Evolutionary conservation across 1,140 invertebrate genomes (phyloP).

Genomic region (Neoseiulus cucumeris): DNA sequence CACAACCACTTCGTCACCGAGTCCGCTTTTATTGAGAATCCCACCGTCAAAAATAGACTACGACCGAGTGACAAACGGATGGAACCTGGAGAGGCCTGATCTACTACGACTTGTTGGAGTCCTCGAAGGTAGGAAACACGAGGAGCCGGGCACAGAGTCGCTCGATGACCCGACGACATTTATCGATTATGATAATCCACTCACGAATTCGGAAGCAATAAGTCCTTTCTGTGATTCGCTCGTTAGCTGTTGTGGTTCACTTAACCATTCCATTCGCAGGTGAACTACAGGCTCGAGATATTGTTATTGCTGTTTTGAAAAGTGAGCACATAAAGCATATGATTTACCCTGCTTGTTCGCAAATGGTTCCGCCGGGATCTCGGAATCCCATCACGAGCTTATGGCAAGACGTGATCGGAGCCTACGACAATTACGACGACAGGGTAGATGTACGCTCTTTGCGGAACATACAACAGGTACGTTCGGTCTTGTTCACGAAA

Average conservation of each 20-base stretch:
- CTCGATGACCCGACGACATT: neutral
- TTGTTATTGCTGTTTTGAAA: neutral
- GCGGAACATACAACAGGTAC: no score
- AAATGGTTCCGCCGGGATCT: neutral
- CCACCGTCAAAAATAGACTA: no score
- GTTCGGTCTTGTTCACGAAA: no score
- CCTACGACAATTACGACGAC: neutral
- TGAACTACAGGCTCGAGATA: neutral
- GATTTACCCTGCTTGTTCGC: neutral
- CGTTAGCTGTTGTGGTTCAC: neutral
- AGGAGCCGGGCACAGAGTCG: neutral
- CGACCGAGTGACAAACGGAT: no score
- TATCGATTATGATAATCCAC: neutral
- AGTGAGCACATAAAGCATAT: conserved; percentile 3
- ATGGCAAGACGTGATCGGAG: neutral
- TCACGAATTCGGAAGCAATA: no score
- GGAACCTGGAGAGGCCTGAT: neutral
- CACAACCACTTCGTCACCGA: no score
- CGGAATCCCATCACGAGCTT: neutral
- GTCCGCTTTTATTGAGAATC: no score
- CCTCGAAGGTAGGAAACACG: neutral
- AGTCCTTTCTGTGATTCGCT: no score
- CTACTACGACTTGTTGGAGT: neutral
- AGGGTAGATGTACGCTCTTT: no score
- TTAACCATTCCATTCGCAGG: neutral